Base-by-base conservation (phyloP, 2,113 vertebrate genomes). In the Pelodiscus sinensis region DNA sequence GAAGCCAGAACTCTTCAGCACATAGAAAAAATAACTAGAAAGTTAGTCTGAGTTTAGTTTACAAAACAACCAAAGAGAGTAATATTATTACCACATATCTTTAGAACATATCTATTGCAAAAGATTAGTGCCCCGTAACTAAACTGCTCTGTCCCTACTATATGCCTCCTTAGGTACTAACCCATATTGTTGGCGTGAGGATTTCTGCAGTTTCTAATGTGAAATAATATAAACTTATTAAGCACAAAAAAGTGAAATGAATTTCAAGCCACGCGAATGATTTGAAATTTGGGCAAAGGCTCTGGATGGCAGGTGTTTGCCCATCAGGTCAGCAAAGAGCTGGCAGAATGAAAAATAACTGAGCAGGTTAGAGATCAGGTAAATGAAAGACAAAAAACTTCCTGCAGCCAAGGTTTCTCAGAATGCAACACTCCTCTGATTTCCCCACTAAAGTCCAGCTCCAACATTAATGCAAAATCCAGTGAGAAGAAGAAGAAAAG, bases 261-360 rank as follows among this genome's bases (percentile, higher is more conserved):
- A 35, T 2, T 14, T 83, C 21, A 73, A 2, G 5, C 13, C 35
- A 58, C 19, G 82, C 29, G 89, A 78, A 73, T 52, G 56, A 4
- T 65, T 78, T 55, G 80, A 31, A n/a, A 55, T 62, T 78, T 77
- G 87, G 54, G 24, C 11, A 87, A 82, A 55, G 79, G 65, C 86
- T 93, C 35, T 50, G 44, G 62, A 90, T 84, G 84, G 10, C 51
- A 21, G 86, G 38, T 6, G 44, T 95, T 93, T 83, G 1, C n/a
- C 89, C 35, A 77, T 35, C 14, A 85, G 75, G 56, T 78, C 71
- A 57, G 24, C 50, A 79, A 15, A 25, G 84, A 5, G 9, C 65
- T 60, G 52, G 7, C 60, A 85, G 91, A 84, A 89, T 86, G 91
- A 92, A 58, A 50, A 85, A 77, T 80, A 89, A 86, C 12, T 19